Percentiles rank a stretch among this genome's conserved stretches.
phyloP scores from a whole-genome alignment of 2,888 invertebrate species.

The Congeria kusceri region DNA sequence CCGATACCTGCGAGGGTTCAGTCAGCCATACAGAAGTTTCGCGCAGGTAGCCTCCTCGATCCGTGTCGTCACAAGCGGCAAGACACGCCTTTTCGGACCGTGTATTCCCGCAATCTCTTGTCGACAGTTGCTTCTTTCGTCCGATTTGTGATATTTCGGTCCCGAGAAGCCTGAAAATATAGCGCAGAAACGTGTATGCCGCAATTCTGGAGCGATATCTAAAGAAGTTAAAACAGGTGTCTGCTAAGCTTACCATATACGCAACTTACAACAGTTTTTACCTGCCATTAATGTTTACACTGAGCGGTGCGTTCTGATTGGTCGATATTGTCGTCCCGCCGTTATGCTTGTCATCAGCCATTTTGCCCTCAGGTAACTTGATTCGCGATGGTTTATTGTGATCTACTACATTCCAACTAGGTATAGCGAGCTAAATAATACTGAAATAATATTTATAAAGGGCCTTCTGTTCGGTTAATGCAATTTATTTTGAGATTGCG shows the following conservation, averaged over 20 bases:
- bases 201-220: no score
- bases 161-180: conserved; percentile 20
- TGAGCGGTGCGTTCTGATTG: conserved; percentile 50
- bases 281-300: conserved; percentile 61
- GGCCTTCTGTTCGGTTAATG: no score
- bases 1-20: conserved; percentile 29
- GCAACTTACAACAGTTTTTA: conserved; percentile 51
- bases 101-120: conserved; percentile 30
- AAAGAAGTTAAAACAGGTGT: conserved; percentile 1
- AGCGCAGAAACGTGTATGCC: neutral
- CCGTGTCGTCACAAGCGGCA: conserved; percentile 49
- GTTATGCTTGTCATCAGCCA: conserved; percentile 58
- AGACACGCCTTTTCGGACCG: conserved; percentile 56
- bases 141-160: neutral
- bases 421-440: conserved; percentile 28
- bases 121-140: neutral
- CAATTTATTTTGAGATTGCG: no score
- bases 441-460: conserved; percentile 9
- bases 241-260: conserved; percentile 23
- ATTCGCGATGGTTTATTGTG: conserved; percentile 57
- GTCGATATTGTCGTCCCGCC: conserved; percentile 59
- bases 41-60: conserved; percentile 47
- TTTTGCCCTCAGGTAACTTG: conserved; percentile 59
- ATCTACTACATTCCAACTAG: conserved; percentile 54
- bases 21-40: conserved; percentile 53